A percentile compares a stretch with the other conserved stretches of the same genome.
Conservation (phyloP, 2,113 vertebrate genomes). For the Catharus minimus region DNA sequence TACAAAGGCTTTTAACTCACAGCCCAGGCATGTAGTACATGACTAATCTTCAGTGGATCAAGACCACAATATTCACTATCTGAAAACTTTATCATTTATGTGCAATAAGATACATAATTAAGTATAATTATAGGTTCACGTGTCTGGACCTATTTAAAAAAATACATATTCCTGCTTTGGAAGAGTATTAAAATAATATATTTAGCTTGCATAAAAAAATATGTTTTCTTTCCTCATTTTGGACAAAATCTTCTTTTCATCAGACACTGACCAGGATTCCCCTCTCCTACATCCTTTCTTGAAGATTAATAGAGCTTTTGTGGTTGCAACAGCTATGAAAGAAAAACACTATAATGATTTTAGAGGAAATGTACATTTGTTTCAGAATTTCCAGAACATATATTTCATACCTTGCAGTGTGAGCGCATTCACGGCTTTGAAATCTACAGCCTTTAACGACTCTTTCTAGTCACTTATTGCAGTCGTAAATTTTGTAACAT, state of each 20-base stretch:
- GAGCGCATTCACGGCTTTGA: background rate
- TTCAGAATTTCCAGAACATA: background rate
- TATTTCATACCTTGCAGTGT: background rate
- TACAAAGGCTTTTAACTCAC: background rate
- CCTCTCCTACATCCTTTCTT: background rate
- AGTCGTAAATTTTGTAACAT: background rate
- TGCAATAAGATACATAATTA: background rate
- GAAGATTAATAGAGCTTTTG: background rate
- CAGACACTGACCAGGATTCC: background rate
- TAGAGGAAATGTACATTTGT: background rate
- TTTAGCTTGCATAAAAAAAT: background rate
- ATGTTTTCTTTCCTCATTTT: background rate
- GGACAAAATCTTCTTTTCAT: background rate
- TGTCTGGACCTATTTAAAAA: background rate
- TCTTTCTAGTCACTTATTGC: background rate
- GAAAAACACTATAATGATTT: background rate
- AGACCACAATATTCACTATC: background rate
- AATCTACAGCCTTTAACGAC: background rate
- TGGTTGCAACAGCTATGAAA: background rate
- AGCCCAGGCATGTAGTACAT: background rate
- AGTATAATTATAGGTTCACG: background rate
- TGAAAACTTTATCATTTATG: background rate
- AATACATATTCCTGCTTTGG: background rate
- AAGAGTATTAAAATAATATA: background rate
- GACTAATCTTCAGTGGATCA: background rate